These are phyloP conservation scores for Rhinichthys klamathensis DNA, from an alignment of 2,113 vertebrate species.

Conservation along the genomic window DNA sequence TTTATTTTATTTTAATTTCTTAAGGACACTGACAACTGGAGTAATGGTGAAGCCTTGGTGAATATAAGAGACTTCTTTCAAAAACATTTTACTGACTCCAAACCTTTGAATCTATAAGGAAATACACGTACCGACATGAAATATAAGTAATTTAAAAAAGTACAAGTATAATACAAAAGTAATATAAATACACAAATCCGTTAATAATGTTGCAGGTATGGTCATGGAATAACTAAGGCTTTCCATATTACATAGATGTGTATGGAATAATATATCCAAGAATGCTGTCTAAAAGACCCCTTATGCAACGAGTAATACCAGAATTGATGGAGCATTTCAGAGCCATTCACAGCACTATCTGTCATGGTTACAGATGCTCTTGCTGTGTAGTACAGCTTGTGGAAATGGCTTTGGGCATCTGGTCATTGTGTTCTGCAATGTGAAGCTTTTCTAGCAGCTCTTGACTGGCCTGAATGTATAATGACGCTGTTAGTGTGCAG, in stretches of 20 bases:
- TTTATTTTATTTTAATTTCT: no score
- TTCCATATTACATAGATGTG: background rate
- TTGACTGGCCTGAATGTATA: constrained; percentile 32
- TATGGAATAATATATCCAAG: background rate
- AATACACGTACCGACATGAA: no score
- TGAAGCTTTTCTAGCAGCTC: constrained; percentile 38
- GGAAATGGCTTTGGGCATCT: constrained; percentile 32
- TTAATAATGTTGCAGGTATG: no score
- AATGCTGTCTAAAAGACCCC: background rate
- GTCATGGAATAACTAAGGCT: no score
- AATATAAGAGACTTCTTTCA: no score
- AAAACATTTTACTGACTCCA: no score
- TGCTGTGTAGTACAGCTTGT: constrained; percentile 22
- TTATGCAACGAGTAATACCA: background rate
- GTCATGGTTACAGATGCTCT: constrained; percentile 10
- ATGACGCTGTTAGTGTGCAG: constrained; percentile 19
- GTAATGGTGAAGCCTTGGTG: no score
- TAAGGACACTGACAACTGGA: no score
- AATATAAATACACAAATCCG: no score
- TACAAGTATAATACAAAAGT: no score
- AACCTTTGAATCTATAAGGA: no score
- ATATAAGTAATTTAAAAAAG: no score
- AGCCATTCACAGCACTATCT: background rate
- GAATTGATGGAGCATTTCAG: constrained; percentile 19
- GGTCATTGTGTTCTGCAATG: constrained; percentile 19